Conservation (phyloP, 2,797 vertebrate genomes). For the Anabacerthia variegaticeps region DNA sequence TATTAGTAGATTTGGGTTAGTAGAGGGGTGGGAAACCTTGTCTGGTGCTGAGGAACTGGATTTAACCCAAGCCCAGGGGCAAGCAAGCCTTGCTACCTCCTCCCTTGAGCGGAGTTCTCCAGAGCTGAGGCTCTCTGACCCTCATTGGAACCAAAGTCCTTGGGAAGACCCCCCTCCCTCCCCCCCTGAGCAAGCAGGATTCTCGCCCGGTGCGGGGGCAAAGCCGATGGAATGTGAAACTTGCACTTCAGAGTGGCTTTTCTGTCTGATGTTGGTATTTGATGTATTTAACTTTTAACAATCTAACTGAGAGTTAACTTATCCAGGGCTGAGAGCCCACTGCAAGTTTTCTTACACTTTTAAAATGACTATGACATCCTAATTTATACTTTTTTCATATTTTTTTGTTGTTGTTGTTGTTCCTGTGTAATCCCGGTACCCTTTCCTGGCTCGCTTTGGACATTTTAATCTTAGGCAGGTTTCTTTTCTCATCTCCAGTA, state of each 20-base stretch:
- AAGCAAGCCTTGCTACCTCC: constrained; percentile 58
- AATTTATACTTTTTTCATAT: constrained; percentile 43
- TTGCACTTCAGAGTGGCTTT: constrained; percentile 44
- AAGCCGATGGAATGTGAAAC: constrained; percentile 58
- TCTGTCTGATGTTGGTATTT: constrained; percentile 29
- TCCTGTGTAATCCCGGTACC: neutral
- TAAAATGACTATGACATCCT: constrained; percentile 22
- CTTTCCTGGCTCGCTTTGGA: constrained; percentile 18
- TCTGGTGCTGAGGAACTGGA: constrained; percentile 46
- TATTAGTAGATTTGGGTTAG: neutral
- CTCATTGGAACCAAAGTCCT: constrained; percentile 73
- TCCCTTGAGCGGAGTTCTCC: constrained; percentile 18
- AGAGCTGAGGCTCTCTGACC: constrained; percentile 35
- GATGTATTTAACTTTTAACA: constrained; percentile 58
- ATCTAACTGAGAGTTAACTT: constrained; percentile 65
- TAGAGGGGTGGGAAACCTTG: neutral
- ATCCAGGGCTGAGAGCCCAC: constrained; percentile 53
- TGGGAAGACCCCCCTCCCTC: neutral
- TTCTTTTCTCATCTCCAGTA: constrained; percentile 46
- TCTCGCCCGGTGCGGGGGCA: constrained; percentile 31
- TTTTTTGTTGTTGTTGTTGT: neutral
- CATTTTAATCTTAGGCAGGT: constrained; percentile 23
- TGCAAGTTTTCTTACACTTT: constrained; percentile 64
- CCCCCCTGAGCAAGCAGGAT: constrained; percentile 34
- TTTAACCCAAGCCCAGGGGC: constrained; percentile 41